Percentiles rank a stretch among this genome's conserved stretches.
Evolutionary conservation across 2,797 vertebrate species (phyloP).

Genomic region (Anabacerthia variegaticeps): DNA sequence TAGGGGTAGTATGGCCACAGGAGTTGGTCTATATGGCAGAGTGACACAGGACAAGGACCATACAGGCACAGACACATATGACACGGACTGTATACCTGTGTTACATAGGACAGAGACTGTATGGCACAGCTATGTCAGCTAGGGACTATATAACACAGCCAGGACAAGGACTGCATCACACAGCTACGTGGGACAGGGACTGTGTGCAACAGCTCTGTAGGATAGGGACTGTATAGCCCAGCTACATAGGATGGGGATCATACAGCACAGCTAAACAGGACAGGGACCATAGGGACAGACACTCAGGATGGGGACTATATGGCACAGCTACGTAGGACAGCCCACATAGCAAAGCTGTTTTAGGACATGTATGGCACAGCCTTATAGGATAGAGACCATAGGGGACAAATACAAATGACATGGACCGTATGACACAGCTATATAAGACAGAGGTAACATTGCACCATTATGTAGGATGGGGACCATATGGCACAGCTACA

Average conservation of each 20-base stretch:
- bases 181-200: not conserved
- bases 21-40: not conserved
- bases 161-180: not conserved
- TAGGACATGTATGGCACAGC: not conserved
- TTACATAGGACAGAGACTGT: not conserved
- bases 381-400: not conserved
- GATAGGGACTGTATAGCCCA: not conserved
- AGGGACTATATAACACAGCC: not conserved
- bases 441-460: not conserved
- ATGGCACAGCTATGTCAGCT: not conserved
- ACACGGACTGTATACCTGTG: rapidly evolving
- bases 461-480: not conserved
- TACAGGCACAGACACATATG: not conserved
- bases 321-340: not conserved
- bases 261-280: not conserved
- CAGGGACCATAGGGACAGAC: not conserved
- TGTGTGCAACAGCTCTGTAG: not conserved
- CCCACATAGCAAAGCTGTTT: not conserved
- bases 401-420: not conserved
- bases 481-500: not conserved
- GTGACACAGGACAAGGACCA: not conserved
- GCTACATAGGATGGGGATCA: rapidly evolving
- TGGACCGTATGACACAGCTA: rapidly evolving
- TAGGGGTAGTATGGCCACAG: not conserved
- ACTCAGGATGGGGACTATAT: not conserved